Evolutionary conservation across 2,113 vertebrate genomes (phyloP), one percentile per base, ranked within the genome.

Genomic region (Myodes glareolus): DNA sequence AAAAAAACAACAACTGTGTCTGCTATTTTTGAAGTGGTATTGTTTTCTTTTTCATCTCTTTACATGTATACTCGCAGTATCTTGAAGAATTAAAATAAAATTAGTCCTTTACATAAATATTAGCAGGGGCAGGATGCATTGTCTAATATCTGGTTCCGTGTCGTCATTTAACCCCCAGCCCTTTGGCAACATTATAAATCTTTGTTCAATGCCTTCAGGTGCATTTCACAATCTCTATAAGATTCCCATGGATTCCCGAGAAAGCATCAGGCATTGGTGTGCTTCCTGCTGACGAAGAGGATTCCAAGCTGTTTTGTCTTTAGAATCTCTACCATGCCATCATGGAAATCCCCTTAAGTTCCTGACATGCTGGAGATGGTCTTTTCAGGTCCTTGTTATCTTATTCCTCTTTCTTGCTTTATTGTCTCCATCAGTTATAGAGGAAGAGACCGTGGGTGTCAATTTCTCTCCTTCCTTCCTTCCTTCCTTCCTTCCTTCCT

Each of bases 321-420:
- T 31, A 72, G 50, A 10, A 50, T 84, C 36, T 80, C 52, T 58
- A 63, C 82, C 16, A n/a, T 21, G 27, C 33, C 7, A 42, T 86
- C 50, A 14, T 36, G 88, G 84, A 65, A 94, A 95, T 61, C 72
- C 93, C 96, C 75, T 78, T 33, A 85, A 1, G 19, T 96, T 7
- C 72, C 65, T 67, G 11, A 29, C 29, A 67, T 67, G 65, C 11
- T 67, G 27, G 65, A 67, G 65, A 31, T 31, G 27, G 29, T 67
- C 65, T 67, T 67, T 67, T 11, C 27, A 67, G 65, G 29, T 67
- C 4, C 27, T 29, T 67, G 27, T 67, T 67, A 67, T 1, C 27
- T 75, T 27, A 21, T 94, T 95, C 84, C 50, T 95, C n/a, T 95
- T 92, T 78, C 50, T 47, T 93, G 31, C 5, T 65, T 93, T 82